phyloP scores from a whole-genome alignment of 2,888 invertebrate species.

The Andricus curvator region DNA sequence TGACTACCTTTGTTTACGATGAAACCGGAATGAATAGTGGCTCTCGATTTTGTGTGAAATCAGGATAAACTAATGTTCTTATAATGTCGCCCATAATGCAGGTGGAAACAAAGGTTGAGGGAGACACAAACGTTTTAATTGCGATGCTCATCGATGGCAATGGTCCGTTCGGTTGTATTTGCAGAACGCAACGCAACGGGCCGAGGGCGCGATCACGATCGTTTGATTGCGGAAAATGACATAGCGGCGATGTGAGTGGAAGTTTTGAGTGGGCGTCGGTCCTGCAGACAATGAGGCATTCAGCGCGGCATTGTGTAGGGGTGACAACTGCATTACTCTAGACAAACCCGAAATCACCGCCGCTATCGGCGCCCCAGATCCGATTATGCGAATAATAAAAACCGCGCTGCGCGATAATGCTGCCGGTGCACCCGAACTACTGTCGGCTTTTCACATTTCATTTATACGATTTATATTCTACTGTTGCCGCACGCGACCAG shows the following conservation, averaged over 20 bases:
- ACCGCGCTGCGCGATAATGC: conserved; percentile 58
- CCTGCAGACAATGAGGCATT: conserved; percentile 74
- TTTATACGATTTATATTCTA: conserved; percentile 14
- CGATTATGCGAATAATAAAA: conserved; percentile 74
- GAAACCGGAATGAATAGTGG: conserved; percentile 1
- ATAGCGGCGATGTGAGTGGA: conserved; percentile 64
- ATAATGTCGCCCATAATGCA: conserved; percentile 41
- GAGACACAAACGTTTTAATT: conserved; percentile 61
- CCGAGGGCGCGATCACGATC: conserved; percentile 62
- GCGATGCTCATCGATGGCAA: conserved; percentile 55
- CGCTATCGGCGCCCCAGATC: conserved; percentile 71
- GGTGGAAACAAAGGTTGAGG: conserved; percentile 37
- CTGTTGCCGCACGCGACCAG: conserved; percentile 41
- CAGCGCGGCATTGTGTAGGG: conserved; percentile 67
- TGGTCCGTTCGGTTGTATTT: conserved; percentile 51
- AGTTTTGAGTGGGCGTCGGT: conserved; percentile 73
- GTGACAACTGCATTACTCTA: conserved; percentile 75
- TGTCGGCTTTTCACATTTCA: conserved; percentile 38
- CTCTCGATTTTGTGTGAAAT: conserved; percentile 37
- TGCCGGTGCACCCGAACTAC: conserved; percentile 22
- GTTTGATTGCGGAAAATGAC: conserved; percentile 73
- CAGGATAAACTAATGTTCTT: conserved; percentile 41
- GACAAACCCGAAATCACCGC: conserved; percentile 77
- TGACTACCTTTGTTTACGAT: background rate
- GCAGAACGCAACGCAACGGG: conserved; percentile 48